These are phyloP conservation scores for Dolichopus griseipennis DNA, from an alignment of 2,888 invertebrate genomes.

Conservation along the genomic window DNA sequence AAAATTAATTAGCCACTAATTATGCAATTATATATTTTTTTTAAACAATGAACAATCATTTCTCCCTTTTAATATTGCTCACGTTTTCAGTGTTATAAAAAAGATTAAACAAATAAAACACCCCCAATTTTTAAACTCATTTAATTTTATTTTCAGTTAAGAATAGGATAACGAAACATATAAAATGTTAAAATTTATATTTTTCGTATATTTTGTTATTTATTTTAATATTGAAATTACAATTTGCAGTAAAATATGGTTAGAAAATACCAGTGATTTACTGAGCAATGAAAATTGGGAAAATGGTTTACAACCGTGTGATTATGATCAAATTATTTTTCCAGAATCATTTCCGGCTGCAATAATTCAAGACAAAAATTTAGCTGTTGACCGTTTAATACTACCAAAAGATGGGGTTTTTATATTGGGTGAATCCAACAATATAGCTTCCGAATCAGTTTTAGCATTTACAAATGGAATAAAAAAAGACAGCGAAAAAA, in stretches of 20 bases:
- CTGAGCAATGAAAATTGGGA: constrained; percentile 30
- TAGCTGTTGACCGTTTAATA: constrained; percentile 28
- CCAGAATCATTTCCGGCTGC: constrained; percentile 32
- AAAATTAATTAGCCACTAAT: too few relatives aligned
- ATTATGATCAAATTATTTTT: constrained; percentile 34
- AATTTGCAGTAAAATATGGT: not conserved
- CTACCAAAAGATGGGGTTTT: constrained; percentile 34
- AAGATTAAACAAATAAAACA: too few relatives aligned
- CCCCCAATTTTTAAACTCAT: too few relatives aligned
- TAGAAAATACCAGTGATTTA: not conserved
- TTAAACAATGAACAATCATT: too few relatives aligned
- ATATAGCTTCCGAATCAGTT: constrained; percentile 23
- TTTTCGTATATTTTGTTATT: not conserved
- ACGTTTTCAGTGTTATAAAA: too few relatives aligned
- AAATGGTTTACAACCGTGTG: constrained; percentile 32
- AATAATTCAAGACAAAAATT: not conserved
- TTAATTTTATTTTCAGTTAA: too few relatives aligned
- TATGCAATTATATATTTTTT: too few relatives aligned
- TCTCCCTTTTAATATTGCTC: too few relatives aligned
- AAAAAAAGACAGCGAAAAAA: constrained; percentile 9
- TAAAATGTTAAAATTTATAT: not conserved
- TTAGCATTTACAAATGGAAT: constrained; percentile 27
- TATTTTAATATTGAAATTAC: not conserved
- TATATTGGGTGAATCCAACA: constrained; percentile 22
- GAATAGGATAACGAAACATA: too few relatives aligned